These are phyloP conservation scores for Diprion similis DNA, from an alignment of 1,140 invertebrate genomes.

Conservation along the genomic window DNA sequence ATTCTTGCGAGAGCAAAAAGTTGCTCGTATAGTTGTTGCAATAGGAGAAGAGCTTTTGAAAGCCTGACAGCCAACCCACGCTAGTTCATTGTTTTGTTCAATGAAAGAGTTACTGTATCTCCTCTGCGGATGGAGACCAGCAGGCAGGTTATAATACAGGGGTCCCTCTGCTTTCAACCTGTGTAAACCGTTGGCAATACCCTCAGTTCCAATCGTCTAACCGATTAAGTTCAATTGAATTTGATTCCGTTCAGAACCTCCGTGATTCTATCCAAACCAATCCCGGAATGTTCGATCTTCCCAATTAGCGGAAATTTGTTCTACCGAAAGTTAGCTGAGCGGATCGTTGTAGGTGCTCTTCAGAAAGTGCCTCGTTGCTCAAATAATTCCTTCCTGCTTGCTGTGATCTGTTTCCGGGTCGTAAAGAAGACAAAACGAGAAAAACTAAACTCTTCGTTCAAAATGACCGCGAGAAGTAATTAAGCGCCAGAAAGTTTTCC, in stretches of 20 bases:
- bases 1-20: no score
- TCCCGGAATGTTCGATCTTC: neutral
- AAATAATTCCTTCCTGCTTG: no score
- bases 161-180: neutral
- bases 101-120: no score
- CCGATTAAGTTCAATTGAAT: neutral
- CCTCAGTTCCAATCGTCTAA: neutral
- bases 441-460: neutral
- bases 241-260: neutral
- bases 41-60: no score
- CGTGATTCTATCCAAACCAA: neutral
- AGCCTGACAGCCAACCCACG: no score
- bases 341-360: no score
- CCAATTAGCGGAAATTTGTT: slow-evolving; percentile 1
- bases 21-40: no score
- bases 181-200: slow-evolving; percentile 3
- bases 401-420: no score
- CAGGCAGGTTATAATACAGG: no score
- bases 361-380: no score
- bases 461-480: neutral
- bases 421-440: neutral
- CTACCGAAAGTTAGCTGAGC: neutral
- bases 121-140: no score
- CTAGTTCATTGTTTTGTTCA: no score
- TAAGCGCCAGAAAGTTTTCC: neutral